These are phyloP conservation scores for Sander vitreus DNA, from an alignment of 2,113 vertebrate species.

Conservation along the genomic window DNA sequence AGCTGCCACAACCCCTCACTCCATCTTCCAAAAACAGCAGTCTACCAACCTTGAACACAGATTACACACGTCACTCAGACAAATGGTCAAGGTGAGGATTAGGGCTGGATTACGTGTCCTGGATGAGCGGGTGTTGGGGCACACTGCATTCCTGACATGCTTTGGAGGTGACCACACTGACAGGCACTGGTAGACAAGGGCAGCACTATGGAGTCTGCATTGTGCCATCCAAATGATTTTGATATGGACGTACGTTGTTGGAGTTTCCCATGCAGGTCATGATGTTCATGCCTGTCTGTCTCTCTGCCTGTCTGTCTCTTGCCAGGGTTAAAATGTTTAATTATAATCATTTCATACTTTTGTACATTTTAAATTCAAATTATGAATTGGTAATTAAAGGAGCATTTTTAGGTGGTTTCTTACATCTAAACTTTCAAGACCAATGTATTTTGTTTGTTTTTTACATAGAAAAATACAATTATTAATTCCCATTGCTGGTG, in stretches of 20 bases:
- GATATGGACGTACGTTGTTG: neutral
- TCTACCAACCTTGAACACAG: constrained; percentile 33
- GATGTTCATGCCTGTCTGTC: too few relatives aligned
- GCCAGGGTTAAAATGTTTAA: neutral
- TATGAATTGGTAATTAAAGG: neutral
- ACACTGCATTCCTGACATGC: constrained; percentile 33
- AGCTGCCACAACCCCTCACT: neutral
- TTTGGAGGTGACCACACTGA: constrained; percentile 27
- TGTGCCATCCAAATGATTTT: neutral
- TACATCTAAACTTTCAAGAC: neutral
- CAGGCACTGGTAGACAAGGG: neutral
- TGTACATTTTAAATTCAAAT: neutral
- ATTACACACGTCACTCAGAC: constrained; percentile 47
- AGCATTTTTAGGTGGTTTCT: neutral
- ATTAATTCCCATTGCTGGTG: neutral
- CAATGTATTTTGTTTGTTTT: neutral
- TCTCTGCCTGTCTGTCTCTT: too few relatives aligned
- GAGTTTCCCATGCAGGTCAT: too few relatives aligned
- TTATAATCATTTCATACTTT: neutral
- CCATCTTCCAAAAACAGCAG: neutral
- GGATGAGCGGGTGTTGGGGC: constrained; percentile 20
- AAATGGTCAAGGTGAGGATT: constrained; percentile 60
- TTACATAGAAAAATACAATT: neutral
- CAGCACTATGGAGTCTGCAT: neutral
- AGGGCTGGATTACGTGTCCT: constrained; percentile 54